Evolutionary conservation across 1,140 invertebrate species (phyloP).

Genomic region (Trialeurodes vaporariorum): DNA sequence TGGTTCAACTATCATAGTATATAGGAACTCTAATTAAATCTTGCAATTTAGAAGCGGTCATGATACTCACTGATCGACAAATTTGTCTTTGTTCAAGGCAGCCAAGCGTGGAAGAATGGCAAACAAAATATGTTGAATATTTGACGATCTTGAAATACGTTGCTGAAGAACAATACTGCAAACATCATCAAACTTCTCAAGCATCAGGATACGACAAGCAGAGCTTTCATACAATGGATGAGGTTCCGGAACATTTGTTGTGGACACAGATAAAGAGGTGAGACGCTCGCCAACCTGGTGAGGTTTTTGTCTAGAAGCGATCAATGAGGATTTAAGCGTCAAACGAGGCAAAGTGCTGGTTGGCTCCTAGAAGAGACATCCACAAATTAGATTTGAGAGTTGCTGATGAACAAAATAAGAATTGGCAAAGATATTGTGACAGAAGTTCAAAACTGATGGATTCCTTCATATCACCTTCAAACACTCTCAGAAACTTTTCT

Average conservation of each 20-base stretch:
- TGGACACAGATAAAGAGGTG: background rate
- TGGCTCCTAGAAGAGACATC: background rate
- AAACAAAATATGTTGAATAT: slow-evolving; percentile 80
- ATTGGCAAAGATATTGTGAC: too few species aligned
- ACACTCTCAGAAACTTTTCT: too few species aligned
- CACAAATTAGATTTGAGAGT: too few species aligned
- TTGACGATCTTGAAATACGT: slow-evolving; percentile 53
- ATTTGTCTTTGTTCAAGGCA: slow-evolving; percentile 77
- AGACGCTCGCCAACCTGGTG: background rate
- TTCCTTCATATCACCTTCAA: too few species aligned
- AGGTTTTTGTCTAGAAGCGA: background rate
- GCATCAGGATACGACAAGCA: slow-evolving; percentile 71
- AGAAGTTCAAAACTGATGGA: too few species aligned
- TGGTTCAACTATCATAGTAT: background rate
- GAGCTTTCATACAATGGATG: slow-evolving; percentile 61
- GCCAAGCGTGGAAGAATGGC: slow-evolving; percentile 86
- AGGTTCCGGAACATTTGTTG: slow-evolving; percentile 2
- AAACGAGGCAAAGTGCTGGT: background rate
- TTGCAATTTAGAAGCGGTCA: too few species aligned
- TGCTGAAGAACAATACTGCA: slow-evolving; percentile 67
- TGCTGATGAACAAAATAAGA: too few species aligned
- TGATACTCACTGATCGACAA: slow-evolving; percentile 45
- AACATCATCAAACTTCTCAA: slow-evolving; percentile 72
- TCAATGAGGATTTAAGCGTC: background rate
- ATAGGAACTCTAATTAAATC: too few species aligned